A percentile compares a stretch with the other conserved stretches of the same genome.
Conservation (phyloP, 1,140 invertebrate species). For the Bicyclus anynana region DNA sequence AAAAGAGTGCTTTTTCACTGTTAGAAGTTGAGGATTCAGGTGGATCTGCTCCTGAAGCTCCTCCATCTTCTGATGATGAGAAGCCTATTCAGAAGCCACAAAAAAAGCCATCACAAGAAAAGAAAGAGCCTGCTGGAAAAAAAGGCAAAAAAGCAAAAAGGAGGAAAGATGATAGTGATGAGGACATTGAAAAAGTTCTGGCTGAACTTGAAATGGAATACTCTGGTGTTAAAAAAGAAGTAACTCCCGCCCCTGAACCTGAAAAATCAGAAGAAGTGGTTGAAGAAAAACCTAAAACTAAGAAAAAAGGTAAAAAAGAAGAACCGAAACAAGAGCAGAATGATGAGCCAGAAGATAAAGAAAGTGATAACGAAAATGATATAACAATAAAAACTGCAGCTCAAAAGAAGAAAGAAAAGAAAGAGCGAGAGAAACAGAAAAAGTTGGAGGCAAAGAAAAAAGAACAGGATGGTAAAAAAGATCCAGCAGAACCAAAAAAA, state of each 20-base stretch:
- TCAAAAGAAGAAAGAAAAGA: conserved; percentile 92
- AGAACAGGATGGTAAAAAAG: conserved; percentile 59
- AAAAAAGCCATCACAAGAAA: conserved; percentile 76
- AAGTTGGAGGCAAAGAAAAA: conserved; percentile 81
- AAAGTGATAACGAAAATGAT: conserved; percentile 78
- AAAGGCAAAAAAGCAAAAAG: conserved; percentile 85
- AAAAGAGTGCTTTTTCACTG: conserved; percentile 80
- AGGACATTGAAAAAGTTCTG: conserved; percentile 90
- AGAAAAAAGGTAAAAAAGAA: conserved; percentile 73
- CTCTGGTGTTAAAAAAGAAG: conserved; percentile 78
- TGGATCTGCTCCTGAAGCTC: conserved; percentile 64
- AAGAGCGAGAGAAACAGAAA: conserved; percentile 89
- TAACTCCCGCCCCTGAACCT: conserved; percentile 50
- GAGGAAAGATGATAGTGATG: conserved; percentile 88
- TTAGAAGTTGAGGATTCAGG: conserved; percentile 79
- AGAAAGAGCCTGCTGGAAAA: conserved; percentile 78
- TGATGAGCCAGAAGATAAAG: conserved; percentile 69
- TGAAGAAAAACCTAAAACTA: conserved; percentile 73
- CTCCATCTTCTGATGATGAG: conserved; percentile 73
- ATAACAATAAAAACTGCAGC: conserved; percentile 87
- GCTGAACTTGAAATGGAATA: conserved; percentile 89
- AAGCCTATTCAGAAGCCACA: conserved; percentile 60
- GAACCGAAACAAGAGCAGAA: conserved; percentile 63
- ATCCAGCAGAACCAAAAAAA: conserved; percentile 51
- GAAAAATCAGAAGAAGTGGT: conserved; percentile 70